These are phyloP conservation scores for Trachemys scripta DNA, from an alignment of 2,113 vertebrate genomes.

Conservation along the genomic window DNA sequence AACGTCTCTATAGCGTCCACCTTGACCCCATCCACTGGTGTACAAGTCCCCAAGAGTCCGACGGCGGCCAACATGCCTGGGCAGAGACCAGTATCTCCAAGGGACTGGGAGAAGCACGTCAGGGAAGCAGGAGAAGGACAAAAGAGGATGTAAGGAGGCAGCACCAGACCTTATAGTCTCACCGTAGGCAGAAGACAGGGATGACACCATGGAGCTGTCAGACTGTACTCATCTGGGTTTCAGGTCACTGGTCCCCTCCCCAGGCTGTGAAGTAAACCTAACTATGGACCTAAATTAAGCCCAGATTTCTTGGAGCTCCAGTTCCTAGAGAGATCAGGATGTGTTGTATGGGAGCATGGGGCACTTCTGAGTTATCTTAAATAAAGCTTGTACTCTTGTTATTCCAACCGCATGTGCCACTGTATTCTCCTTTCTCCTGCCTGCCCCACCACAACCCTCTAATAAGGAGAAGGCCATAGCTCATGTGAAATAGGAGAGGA, in stretches of 20 bases:
- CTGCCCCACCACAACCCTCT: not conserved
- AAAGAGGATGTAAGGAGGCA: conserved; percentile 80
- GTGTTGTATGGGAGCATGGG: not conserved
- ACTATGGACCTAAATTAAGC: not conserved
- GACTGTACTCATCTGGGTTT: not conserved
- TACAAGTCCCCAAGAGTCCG: conserved; percentile 98
- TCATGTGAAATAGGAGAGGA: not conserved
- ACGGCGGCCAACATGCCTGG: conserved; percentile 91
- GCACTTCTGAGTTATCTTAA: not conserved
- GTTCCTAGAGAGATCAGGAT: not conserved
- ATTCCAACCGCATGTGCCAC: accelerated
- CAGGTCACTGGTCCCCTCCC: not conserved
- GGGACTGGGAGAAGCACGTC: conserved; percentile 88
- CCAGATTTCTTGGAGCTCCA: not conserved
- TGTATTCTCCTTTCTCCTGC: not conserved
- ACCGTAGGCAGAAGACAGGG: not conserved
- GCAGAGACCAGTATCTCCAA: conserved; percentile 97
- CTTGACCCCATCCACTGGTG: conserved; percentile 94
- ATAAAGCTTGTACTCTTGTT: not conserved
- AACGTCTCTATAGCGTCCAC: conserved; percentile 83
- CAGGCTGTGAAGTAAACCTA: not conserved
- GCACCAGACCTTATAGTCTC: not conserved
- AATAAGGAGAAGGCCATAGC: not conserved
- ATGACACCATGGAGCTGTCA: not conserved
- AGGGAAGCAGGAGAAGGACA: conserved; percentile 84